Conservation (phyloP, 2,797 vertebrate genomes). For the Falco columbarius region DNA sequence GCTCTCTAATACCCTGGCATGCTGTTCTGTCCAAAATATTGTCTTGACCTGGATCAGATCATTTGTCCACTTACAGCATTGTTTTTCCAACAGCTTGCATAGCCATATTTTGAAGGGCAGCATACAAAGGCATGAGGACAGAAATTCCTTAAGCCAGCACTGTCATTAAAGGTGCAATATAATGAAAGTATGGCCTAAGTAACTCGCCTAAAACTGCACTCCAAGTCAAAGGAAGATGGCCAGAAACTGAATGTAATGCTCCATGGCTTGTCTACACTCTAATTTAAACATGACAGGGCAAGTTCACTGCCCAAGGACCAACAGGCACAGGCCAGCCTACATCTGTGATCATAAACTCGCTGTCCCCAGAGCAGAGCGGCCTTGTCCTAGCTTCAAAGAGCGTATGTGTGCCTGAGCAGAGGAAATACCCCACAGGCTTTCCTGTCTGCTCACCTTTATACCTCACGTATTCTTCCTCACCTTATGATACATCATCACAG, state of each 20-base stretch:
- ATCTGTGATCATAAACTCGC: neutral
- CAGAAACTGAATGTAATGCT: neutral
- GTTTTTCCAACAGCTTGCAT: neutral
- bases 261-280: neutral
- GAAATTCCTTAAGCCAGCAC: neutral
- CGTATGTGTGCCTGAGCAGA: neutral
- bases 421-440: neutral
- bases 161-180: conserved; percentile 26
- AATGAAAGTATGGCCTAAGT: conserved; percentile 19
- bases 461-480: neutral
- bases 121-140: neutral
- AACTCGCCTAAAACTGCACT: neutral
- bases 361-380: neutral
- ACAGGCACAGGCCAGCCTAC: neutral
- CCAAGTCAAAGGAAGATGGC: neutral
- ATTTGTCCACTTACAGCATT: neutral
- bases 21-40: neutral
- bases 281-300: conserved; percentile 55
- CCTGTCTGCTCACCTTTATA: neutral
- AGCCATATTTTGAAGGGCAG: conserved; percentile 6
- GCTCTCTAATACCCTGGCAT: neutral
- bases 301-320: conserved; percentile 9
- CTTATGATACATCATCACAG: neutral
- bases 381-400: neutral
- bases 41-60: neutral